Evolutionary conservation across 2,888 invertebrate species (phyloP), one percentile per base, ranked within the genome.

Genomic region (Catocala sponsa): DNA sequence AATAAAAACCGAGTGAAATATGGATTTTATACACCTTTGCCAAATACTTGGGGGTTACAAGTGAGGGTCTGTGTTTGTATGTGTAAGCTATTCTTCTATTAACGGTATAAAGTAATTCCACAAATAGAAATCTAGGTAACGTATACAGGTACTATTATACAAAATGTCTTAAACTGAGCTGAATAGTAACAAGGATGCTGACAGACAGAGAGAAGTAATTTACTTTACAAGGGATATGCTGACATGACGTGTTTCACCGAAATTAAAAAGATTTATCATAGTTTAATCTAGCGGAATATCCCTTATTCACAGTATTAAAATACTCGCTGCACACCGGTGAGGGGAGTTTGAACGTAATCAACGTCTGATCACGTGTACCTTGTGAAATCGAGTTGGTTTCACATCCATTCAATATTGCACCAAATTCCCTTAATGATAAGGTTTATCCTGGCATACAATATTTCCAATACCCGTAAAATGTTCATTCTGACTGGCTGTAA

Each of bases 311-410:
- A 86, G 91, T 92, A 93, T 94, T 92, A 91, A 92, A 92, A 91
- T 94, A 93, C 90, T 91, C 25, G 90, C 88, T 91, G 88, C 85
- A 81, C 78, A 68, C 69, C 73, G 76, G 70, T 72, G 76, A 70
- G 81, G 79, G 78, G 70, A 60, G 64, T 55, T 79, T 74, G 76
- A 81, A 85, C 88, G 90, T 92, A 91, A 92, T 92, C 92, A 91
- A 84, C 90, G 88, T 88, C 87, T 88, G 90, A 92, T 92, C 93
- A 92, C 91, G 91, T 89, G 91, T 88, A 89, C 89, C 91, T 91
- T 92, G 89, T 89, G 86, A 91, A 92, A 92, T 89, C 90, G 87
- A 91, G 92, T 93, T 92, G 92, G 90, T 89, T 85, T 77, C 82
- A 79, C 84, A 83, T 86, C 83, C 79, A 74, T 63, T 65, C 78